phyloP scores from a whole-genome alignment of 2,113 vertebrate species.

The Oxyura jamaicensis region DNA sequence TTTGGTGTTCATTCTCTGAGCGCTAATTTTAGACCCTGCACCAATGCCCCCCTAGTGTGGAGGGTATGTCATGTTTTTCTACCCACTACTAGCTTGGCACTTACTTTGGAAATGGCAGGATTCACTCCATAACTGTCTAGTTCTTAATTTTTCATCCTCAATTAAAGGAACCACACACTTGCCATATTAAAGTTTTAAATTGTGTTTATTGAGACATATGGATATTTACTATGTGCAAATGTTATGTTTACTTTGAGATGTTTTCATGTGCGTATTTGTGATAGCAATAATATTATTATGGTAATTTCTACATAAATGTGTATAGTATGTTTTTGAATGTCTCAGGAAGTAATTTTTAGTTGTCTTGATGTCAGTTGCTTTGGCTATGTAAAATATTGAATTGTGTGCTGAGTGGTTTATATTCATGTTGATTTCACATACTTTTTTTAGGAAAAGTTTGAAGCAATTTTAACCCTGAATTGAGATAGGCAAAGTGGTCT shows the following conservation, averaged over 20 bases:
- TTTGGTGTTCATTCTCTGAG: background rate
- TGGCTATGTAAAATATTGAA: background rate
- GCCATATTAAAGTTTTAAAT: conserved; percentile 61
- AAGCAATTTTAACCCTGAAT: background rate
- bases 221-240: conserved; percentile 72
- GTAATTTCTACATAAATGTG: conserved; percentile 61
- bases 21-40: background rate
- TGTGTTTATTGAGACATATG: conserved; percentile 71
- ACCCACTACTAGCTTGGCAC: background rate
- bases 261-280: conserved; percentile 67
- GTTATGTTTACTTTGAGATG: conserved; percentile 66
- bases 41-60: background rate
- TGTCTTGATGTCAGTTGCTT: background rate
- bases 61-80: background rate
- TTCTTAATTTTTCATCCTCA: conserved; percentile 51
- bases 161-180: conserved; percentile 29
- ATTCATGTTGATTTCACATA: background rate
- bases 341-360: conserved; percentile 24
- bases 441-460: background rate
- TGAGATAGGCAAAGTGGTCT: background rate
- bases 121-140: background rate
- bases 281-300: conserved; percentile 55
- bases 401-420: background rate
- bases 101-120: background rate
- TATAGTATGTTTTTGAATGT: conserved; percentile 33